Conservation (phyloP, 1,140 invertebrate species). For the Delia radicum region DNA sequence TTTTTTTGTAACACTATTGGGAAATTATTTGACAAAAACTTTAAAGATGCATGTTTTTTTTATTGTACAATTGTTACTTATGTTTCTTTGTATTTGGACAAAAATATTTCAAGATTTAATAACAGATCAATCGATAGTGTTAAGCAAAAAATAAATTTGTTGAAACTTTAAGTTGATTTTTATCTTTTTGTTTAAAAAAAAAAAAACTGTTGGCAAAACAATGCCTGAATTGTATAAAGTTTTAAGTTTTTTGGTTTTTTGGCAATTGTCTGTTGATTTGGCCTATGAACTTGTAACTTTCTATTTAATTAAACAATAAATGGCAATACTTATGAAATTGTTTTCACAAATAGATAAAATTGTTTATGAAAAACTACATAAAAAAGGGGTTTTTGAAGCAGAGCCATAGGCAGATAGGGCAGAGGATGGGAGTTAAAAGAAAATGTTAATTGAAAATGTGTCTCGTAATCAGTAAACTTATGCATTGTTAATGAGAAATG, state of each 20-base stretch:
- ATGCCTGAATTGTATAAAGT: too few relatives aligned
- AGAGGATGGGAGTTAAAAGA: too few relatives aligned
- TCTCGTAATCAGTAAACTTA: too few relatives aligned
- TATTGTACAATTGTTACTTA: neutral
- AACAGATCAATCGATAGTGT: neutral
- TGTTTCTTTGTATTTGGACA: neutral
- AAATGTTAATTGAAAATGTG: too few relatives aligned
- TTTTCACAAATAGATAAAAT: too few relatives aligned
- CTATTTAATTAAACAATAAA: neutral
- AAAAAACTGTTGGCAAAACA: neutral
- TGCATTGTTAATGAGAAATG: too few relatives aligned
- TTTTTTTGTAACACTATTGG: neutral
- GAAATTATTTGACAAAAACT: slow-evolving; percentile 2
- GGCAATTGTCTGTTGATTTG: neutral
- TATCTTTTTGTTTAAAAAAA: neutral
- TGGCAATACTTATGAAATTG: too few relatives aligned
- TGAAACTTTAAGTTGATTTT: neutral
- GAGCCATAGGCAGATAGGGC: too few relatives aligned
- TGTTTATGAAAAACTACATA: too few relatives aligned
- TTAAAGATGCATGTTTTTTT: neutral
- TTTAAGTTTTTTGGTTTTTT: too few relatives aligned
- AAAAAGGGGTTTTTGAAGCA: too few relatives aligned
- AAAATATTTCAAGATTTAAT: neutral
- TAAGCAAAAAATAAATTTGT: neutral
- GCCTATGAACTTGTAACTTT: neutral